Evolutionary conservation across 2,888 invertebrate genomes (phyloP).

Genomic region (Metellina segmentata): DNA sequence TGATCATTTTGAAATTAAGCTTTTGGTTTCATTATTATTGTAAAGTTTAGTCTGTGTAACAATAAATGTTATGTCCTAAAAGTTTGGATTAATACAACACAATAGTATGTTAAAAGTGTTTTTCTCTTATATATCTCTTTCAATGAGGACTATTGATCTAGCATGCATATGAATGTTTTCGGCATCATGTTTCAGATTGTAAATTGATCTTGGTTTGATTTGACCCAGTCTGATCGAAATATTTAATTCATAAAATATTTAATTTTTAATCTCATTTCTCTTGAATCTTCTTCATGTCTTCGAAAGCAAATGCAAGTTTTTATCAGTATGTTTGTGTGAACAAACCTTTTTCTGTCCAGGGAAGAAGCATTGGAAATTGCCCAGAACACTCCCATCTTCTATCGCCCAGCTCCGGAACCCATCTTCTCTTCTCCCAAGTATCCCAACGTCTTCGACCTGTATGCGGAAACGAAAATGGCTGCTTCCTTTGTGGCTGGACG

Average conservation of each 20-base stretch:
- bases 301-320: not conserved
- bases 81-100: too few relatives aligned
- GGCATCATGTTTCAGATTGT: too few relatives aligned
- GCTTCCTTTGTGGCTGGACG: constrained; percentile 89
- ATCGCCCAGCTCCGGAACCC: constrained; percentile 31
- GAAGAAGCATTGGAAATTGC: constrained; percentile 81
- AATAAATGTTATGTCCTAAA: too few relatives aligned
- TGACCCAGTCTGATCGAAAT: not conserved
- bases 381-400: constrained; percentile 79
- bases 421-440: constrained; percentile 83
- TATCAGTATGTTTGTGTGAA: not conserved
- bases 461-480: constrained; percentile 86
- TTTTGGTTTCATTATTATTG: too few relatives aligned
- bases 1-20: too few relatives aligned
- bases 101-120: too few relatives aligned
- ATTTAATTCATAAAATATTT: not conserved
- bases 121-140: too few relatives aligned
- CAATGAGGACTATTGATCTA: too few relatives aligned
- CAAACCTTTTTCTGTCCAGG: constrained; percentile 79
- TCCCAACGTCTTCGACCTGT: constrained; percentile 93
- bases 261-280: not conserved
- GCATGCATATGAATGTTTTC: too few relatives aligned
- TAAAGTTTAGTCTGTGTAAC: too few relatives aligned
- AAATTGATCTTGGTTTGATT: not conserved
- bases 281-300: not conserved